Evolutionary conservation across 1,140 invertebrate species (phyloP).

Genomic region (Anoplolepis gracilipes): DNA sequence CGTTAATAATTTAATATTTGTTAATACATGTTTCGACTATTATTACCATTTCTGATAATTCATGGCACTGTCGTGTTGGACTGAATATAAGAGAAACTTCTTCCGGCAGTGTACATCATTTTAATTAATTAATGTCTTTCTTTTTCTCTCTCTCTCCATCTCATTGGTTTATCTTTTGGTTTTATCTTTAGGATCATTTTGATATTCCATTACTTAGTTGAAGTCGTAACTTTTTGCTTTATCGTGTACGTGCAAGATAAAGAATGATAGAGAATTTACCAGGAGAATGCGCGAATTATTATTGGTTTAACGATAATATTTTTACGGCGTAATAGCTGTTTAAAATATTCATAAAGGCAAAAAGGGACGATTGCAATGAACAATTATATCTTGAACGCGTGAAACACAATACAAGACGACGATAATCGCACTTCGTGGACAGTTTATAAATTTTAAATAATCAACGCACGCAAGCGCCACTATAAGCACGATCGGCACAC

Average conservation of each 20-base stretch:
- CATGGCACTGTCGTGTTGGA: not conserved
- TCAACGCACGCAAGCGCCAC: conserved; percentile 25
- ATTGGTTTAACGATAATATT: conserved; percentile 48
- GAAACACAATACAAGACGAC: conserved; percentile 7
- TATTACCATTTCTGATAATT: not conserved
- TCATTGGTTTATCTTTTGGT: not conserved
- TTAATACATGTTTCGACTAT: too few relatives aligned
- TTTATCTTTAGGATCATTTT: conserved; percentile 19
- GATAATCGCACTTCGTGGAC: not conserved
- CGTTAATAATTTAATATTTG: not conserved
- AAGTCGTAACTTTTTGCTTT: conserved; percentile 25
- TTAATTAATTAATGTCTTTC: conserved; percentile 19
- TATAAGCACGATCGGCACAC: not conserved
- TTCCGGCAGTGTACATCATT: not conserved
- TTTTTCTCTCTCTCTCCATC: too few relatives aligned
- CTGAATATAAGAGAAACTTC: not conserved
- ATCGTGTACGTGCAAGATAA: conserved; percentile 32
- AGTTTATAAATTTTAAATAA: conserved; percentile 65
- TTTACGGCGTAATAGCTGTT: conserved; percentile 26
- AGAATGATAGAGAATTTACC: conserved; percentile 45
- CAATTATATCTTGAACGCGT: conserved; percentile 53
- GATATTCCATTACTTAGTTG: not conserved
- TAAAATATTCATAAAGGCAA: conserved; percentile 49
- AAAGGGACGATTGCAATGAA: not conserved
- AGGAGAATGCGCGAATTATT: conserved; percentile 31